Evolutionary conservation across 2,888 invertebrate genomes (phyloP), one percentile per base, ranked within the genome.

Genomic region (Zygogramma bicolorata): DNA sequence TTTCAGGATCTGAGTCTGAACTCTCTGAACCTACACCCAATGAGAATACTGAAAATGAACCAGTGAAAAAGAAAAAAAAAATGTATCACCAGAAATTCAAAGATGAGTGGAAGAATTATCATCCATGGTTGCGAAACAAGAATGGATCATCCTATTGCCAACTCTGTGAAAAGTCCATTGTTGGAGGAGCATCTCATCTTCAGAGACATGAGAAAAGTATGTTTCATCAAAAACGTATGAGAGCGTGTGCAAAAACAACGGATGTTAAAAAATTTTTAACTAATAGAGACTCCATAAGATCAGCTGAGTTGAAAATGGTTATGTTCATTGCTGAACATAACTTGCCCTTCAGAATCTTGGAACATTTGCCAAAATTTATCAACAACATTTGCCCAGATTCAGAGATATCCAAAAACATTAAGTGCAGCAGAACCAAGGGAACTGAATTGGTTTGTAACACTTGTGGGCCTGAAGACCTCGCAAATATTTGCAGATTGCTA

Each of bases 311-410:
- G 15, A n/a, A 42, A 42, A 42, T 42, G 42, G 42, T 42, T 42
- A 42, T n/a, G 31, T 31, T 60, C 18, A 2, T 63, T 29, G 31
- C 3, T 25, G 53, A 65, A 65, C 65, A 65, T 53, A 65, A 57
- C 22, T 49, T 65, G 13, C 49, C 65, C 4, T 65, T 49, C 29
- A 65, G 49, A 31, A 15, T 53, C 13, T 49, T 65, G 53, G 53
- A 65, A 29, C 65, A 65, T 65, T 53, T 65, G 15, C 65, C 53
- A 40, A 57, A 27, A 27, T 65, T 65, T n/a, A 20, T 65, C n/a
- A 49, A 15, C 15, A 53, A 22, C 46, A 49, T 65, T 15, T 49
- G 49, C 22, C 66, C 53, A 15, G 66, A 66, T 53, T 66, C 66
- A 10, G 38, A 53, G 3, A 34, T 66, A 18, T 57, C 53, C n/a